Percentiles rank a stretch among this genome's conserved stretches.
Evolutionary conservation across 2,888 invertebrate species (phyloP).

Genomic region (Euproctis similis): DNA sequence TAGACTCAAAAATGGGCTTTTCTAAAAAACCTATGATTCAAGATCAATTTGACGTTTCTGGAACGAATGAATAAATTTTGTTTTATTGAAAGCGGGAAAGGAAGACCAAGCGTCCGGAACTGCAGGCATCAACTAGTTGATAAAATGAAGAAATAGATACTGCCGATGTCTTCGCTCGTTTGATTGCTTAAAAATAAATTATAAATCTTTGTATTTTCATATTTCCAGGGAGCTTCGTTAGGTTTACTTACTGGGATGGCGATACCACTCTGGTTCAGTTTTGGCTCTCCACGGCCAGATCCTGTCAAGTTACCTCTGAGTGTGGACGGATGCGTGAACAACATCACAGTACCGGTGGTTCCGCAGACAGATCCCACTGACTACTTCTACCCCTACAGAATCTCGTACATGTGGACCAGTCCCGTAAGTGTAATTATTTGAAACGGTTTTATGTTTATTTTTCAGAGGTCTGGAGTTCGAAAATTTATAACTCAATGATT

Average conservation of each 20-base stretch:
- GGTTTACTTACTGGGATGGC: conserved; percentile 80
- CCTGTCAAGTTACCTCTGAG: conserved; percentile 73
- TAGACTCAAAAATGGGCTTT: too few species aligned
- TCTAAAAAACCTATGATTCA: too few species aligned
- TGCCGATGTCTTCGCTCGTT: background rate
- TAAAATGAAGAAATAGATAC: background rate
- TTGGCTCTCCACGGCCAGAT: conserved; percentile 84
- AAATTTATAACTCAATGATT: too few species aligned
- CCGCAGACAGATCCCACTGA: conserved; percentile 25
- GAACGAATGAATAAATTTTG: too few species aligned
- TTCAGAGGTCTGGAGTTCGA: too few species aligned
- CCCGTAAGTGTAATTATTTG: conserved; percentile 51
- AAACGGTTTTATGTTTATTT: too few species aligned
- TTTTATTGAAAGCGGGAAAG: too few species aligned
- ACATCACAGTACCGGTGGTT: conserved; percentile 31
- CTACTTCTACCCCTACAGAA: conserved; percentile 80
- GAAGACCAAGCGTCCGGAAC: too few species aligned
- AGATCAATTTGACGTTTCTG: too few species aligned
- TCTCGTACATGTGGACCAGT: conserved; percentile 85
- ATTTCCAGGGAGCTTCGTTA: conserved; percentile 79
- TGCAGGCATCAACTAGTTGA: too few species aligned
- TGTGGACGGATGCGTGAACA: conserved; percentile 73
- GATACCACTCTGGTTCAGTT: conserved; percentile 87
- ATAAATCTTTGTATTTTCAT: background rate
- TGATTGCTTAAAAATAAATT: background rate